Evolutionary conservation across 2,113 vertebrate species (phyloP), one percentile per base, ranked within the genome.

Genomic region (Nyctibius bracteatus): DNA sequence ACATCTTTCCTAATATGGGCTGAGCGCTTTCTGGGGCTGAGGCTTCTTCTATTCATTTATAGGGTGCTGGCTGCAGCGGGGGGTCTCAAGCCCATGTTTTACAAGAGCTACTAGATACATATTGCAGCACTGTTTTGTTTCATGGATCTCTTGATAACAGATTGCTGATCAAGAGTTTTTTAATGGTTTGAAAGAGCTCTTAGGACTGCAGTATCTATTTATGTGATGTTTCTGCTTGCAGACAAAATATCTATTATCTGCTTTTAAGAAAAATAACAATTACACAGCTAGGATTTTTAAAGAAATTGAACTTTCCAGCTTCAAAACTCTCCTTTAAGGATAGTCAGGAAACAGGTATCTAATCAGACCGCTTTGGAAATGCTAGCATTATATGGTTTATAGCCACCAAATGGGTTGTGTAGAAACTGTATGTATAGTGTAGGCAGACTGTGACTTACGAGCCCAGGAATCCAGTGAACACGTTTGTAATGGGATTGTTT

Each of bases 111-210:
- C 52, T 57, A 63, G 41, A 22, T 74, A 44, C 55, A 41, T 8
- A n/a, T 51, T 68, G 61, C 33, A 61, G 52, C 30, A 41, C 39
- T 63, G 20, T 12, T 73, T 81, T 71, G 43, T 93, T 86, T 90
- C 55, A 41, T 88, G 43, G 4, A 17, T 86, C 47, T 91, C 77
- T 79, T 49, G 55, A 24, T 67, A 49, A 6, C 23, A 39, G 72
- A 79, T 86, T 95, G 72, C 72, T 86, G 44, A 86, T 88, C 41
- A 71, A 86, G 92, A 71, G 30, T 59, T 74, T 83, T 92, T 39
- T 24, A 88, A 67, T 84, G 35, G 65, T 71, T 88, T 86, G 68
- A 79, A 92, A 81, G 47, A 72, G 57, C 31, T 78, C 65, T 66
- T 61, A 72, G 44, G 44, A 59, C 72, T 74, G 47, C 5, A 3